Evolutionary conservation across 2,888 invertebrate genomes (phyloP), one percentile per base, ranked within the genome.

Genomic region (Cynaeus angustus): DNA sequence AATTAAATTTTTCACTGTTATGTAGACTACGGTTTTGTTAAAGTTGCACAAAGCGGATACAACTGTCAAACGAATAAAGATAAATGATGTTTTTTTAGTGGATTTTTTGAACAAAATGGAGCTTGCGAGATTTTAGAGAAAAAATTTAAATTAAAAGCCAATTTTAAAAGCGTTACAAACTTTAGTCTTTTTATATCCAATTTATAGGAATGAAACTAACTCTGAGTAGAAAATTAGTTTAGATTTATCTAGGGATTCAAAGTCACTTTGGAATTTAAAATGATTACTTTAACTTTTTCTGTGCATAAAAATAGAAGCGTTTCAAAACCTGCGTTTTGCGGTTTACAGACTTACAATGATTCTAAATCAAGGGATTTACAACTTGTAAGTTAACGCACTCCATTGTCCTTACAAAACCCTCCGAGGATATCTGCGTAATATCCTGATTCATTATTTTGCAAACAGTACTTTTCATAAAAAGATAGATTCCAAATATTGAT

Each of bases 321-420:
- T 21, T 3, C 21, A 3, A 21, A 21, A 4, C 1, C 21, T 4
- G 21, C 21, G 4, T 21, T 21, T 21, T 21, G 21, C 21, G 21
- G 21, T 21, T n/a, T 21, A 4, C 21, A 3, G 21, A 21, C 4
- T 21, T 21, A 21, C 21, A 4, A 12, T 52, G 30, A 53, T 12
- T 13, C n/a, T 7, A 53, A 33, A 53, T 33, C 43, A 16, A 13
- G 33, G 37, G 37, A 53, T 53, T 53, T 53, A 50, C 50, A 10
- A 50, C 28, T 50, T 26, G 26, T 26, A 21, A 1, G 1, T 48
- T 3, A 21, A 28, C 26, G 30, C 14, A 33, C 12, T 14, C 9
- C 33, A 53, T 28, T 30, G 10, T 28, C 7, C 12, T n/a, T 33
- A 9, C 13, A 33, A 33, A 53, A 37, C 33, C 33, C 10, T 48